These are phyloP conservation scores for Centropyge bicolor DNA, from an alignment of 2,797 vertebrate genomes.

Conservation along the genomic window DNA sequence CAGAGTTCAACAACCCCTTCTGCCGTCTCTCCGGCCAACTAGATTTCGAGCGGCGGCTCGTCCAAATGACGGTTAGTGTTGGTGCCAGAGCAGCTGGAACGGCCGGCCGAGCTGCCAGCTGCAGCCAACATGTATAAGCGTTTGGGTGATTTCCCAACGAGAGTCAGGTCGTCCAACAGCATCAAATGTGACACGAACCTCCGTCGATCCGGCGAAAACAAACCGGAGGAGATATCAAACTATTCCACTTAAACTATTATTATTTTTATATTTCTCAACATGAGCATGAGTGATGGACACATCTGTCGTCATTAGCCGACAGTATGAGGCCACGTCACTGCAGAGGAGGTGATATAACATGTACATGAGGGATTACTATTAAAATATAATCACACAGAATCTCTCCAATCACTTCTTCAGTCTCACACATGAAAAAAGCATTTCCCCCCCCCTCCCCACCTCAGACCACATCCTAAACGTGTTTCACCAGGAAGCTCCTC, in stretches of 20 bases:
- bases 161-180: conserved; percentile 61
- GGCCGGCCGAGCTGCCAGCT: conserved; percentile 47
- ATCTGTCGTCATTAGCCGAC: conserved; percentile 45
- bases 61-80: conserved; percentile 62
- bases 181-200: conserved; percentile 56
- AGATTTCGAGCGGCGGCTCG: conserved; percentile 2
- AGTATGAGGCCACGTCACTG: background rate
- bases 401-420: too few relatives aligned
- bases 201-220: conserved; percentile 32
- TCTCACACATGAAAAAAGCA: too few relatives aligned
- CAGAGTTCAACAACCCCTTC: conserved; percentile 49
- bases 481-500: conserved; percentile 45
- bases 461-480: conserved; percentile 43
- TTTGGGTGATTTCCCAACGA: conserved; percentile 63
- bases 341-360: conserved; percentile 54
- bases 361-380: conserved; percentile 72
- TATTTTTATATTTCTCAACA: background rate
- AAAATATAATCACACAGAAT: conserved; percentile 73
- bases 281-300: too few relatives aligned
- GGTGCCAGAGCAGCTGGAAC: conserved; percentile 78
- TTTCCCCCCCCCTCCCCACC: conserved; percentile 10
- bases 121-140: conserved; percentile 62
- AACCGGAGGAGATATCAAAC: conserved; percentile 2
- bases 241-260: background rate
- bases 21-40: conserved; percentile 44